Evolutionary conservation across 1,140 invertebrate species (phyloP).

Genomic region (Mizuhopecten yessoensis): DNA sequence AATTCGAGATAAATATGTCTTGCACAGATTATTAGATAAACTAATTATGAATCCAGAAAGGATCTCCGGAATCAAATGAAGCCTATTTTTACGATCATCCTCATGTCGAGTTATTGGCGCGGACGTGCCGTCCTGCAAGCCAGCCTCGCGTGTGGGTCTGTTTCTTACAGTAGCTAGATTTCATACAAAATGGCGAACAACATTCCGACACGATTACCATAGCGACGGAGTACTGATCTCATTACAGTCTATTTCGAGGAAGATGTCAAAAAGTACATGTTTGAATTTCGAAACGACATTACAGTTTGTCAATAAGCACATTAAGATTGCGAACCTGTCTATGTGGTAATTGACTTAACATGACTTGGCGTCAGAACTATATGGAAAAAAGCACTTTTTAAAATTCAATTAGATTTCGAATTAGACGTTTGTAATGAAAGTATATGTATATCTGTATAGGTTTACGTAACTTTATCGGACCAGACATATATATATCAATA

Average conservation of each 20-base stretch:
- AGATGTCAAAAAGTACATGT: neutral
- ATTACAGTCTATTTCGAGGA: neutral
- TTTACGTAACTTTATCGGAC: neutral
- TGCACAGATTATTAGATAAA: too few species aligned
- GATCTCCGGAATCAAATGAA: neutral
- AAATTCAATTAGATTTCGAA: neutral
- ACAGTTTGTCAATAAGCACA: neutral
- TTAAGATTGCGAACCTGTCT: neutral
- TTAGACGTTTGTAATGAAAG: neutral
- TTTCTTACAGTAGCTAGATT: too few species aligned
- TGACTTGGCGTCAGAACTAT: neutral
- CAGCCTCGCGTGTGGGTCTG: too few species aligned
- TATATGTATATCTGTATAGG: neutral
- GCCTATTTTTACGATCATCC: too few species aligned
- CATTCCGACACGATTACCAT: neutral
- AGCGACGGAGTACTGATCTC: neutral
- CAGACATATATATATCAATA: neutral
- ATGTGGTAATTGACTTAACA: neutral
- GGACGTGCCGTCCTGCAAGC: neutral
- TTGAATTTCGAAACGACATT: neutral
- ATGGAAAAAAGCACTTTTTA: neutral
- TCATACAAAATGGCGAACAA: neutral
- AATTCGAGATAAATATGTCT: too few species aligned
- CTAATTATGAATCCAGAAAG: neutral
- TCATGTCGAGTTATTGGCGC: too few species aligned